Evolutionary conservation across 2,113 vertebrate species (phyloP).

Genomic region (Macrotus californicus): DNA sequence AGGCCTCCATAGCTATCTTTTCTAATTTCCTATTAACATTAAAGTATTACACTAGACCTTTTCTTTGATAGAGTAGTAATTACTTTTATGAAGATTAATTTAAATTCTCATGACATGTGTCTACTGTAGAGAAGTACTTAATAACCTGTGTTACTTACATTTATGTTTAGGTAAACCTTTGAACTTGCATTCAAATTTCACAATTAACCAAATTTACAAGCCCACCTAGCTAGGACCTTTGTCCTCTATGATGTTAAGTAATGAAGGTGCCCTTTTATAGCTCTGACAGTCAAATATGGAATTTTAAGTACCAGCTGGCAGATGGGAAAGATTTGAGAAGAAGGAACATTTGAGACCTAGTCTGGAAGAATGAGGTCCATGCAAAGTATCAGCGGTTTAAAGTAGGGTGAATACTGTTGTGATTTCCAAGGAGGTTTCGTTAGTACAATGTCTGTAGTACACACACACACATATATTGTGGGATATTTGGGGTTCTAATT

Average conservation of each 20-base stretch:
- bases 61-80: slow-evolving; percentile 41
- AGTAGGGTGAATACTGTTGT: background rate
- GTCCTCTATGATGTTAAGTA: background rate
- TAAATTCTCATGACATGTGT: background rate
- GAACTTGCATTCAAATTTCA: slow-evolving; percentile 42
- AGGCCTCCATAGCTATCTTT: background rate
- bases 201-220: background rate
- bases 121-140: slow-evolving; percentile 28
- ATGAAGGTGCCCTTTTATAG: background rate
- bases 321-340: background rate
- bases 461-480: too few relatives aligned
- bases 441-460: background rate
- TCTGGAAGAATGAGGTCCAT: background rate
- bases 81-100: background rate
- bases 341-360: background rate
- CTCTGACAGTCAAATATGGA: background rate
- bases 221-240: background rate
- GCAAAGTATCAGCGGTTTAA: background rate
- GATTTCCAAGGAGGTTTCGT: background rate
- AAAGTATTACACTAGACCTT: slow-evolving; percentile 19
- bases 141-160: background rate
- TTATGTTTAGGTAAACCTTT: slow-evolving; percentile 14
- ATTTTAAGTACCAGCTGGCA: background rate
- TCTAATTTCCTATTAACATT: slow-evolving; percentile 23
- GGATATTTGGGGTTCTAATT: background rate